Evolutionary conservation across 2,113 vertebrate genomes (phyloP).

Genomic region (Oryctolagus cuniculus): DNA sequence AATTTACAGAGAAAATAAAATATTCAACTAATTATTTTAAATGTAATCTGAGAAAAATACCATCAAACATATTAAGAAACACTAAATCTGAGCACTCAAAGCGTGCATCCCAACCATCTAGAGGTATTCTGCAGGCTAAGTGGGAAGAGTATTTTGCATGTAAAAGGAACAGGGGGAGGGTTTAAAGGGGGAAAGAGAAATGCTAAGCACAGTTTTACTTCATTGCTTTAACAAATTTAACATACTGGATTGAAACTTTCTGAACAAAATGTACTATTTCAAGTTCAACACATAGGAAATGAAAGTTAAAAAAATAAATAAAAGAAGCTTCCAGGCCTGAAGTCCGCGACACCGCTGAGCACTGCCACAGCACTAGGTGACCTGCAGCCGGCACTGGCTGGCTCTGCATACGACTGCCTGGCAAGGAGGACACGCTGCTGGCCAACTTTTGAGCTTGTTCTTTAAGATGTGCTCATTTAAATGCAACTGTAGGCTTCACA

Average conservation of each 20-base stretch:
- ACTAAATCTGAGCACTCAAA: conserved; percentile 31
- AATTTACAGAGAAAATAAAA: conserved; percentile 48
- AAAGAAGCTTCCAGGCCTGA: background rate
- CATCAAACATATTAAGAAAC: background rate
- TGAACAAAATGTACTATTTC: background rate
- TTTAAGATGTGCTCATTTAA: conserved; percentile 88
- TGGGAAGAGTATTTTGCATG: conserved; percentile 38
- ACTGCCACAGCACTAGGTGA: conserved; percentile 77
- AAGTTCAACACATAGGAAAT: background rate
- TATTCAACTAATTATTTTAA: conserved; percentile 53
- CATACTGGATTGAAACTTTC: background rate
- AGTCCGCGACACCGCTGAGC: background rate
- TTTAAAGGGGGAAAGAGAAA: conserved; percentile 53
- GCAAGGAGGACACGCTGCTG: conserved; percentile 81
- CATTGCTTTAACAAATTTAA: conserved; percentile 61
- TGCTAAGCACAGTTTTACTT: background rate
- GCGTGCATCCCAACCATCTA: conserved; percentile 4
- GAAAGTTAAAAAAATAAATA: background rate
- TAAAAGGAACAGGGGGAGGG: conserved; percentile 40
- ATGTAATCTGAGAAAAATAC: background rate
- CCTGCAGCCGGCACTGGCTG: conserved; percentile 74
- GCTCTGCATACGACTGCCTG: conserved; percentile 78
- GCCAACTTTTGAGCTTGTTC: conserved; percentile 81
- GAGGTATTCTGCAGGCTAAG: conserved; percentile 29
- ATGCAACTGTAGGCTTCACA: conserved; percentile 87